Conservation (phyloP, 2,888 invertebrate genomes). For the Melanostoma scalare region DNA sequence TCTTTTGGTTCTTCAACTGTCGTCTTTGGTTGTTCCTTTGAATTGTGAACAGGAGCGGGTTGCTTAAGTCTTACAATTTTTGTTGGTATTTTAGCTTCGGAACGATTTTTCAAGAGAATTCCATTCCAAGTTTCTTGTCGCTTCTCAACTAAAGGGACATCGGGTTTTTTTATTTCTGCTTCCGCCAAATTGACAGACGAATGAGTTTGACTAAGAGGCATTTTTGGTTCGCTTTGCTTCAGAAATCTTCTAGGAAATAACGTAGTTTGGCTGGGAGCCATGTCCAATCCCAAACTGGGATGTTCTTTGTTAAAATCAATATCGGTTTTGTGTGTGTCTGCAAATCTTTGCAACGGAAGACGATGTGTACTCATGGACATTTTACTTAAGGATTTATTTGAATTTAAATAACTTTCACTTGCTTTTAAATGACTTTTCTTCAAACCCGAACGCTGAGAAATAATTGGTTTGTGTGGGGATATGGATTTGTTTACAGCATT, state of each 20-base stretch:
- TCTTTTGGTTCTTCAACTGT: not conserved
- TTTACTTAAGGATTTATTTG: not conserved
- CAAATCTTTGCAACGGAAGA: constrained; percentile 47
- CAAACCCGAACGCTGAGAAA: no score
- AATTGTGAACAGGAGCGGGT: not conserved
- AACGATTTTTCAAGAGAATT: constrained; percentile 16
- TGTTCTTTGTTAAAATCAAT: constrained; percentile 51
- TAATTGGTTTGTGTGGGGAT: not conserved
- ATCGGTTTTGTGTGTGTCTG: not conserved
- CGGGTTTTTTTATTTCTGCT: constrained; percentile 7
- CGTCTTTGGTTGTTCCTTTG: not conserved
- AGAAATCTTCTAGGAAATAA: constrained; percentile 46
- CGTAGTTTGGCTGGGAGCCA: constrained; percentile 7
- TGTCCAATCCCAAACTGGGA: constrained; percentile 37
- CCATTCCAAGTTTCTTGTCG: constrained; percentile 44
- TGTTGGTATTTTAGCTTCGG: not conserved
- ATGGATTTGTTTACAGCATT: no score
- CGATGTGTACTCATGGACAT: not conserved
- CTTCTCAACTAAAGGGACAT: not conserved
- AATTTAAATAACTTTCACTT: not conserved
- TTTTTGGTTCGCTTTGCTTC: not conserved
- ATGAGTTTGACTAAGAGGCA: not conserved
- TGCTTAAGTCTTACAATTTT: constrained; percentile 1
- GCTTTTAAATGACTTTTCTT: not conserved
- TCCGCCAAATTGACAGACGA: constrained; percentile 18